Percentiles rank a stretch among this genome's conserved stretches.
Conservation (phyloP, 2,797 vertebrate species). For the Lutjanus argentimaculatus region DNA sequence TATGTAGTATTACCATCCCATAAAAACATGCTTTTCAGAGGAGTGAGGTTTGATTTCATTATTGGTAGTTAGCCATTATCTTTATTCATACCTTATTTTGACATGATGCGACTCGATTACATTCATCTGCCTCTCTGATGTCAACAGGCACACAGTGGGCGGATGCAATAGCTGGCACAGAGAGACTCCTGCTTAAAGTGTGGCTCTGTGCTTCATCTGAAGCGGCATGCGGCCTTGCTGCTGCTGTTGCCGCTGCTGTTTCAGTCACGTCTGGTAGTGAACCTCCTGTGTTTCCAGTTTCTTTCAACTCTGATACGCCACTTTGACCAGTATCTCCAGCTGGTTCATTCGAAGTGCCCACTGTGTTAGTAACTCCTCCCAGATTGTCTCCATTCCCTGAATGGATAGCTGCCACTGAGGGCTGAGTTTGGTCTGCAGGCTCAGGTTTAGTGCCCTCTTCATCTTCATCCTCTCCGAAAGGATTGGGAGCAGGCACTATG, state of each 20-base stretch:
- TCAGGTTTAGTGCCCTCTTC: constrained; percentile 17
- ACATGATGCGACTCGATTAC: constrained; percentile 62
- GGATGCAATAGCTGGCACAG: constrained; percentile 86
- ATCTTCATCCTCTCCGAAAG: constrained; percentile 63
- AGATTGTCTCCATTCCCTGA: background rate
- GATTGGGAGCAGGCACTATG: constrained; percentile 61
- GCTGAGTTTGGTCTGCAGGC: constrained; percentile 4
- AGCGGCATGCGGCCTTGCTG: background rate
- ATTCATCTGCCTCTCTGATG: constrained; percentile 56
- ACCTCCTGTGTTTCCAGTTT: background rate
- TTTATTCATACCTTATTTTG: constrained; percentile 70
- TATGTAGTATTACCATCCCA: background rate
- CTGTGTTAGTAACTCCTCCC: background rate
- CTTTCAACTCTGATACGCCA: background rate
- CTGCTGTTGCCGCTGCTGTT: constrained; percentile 3
- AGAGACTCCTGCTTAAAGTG: constrained; percentile 90
- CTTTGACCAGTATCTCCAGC: background rate
- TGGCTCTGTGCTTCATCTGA: constrained; percentile 51
- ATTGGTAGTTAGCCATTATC: background rate
- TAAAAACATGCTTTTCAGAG: background rate
- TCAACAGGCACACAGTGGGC: constrained; percentile 44
- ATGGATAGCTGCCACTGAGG: constrained; percentile 65
- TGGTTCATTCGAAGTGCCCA: background rate
- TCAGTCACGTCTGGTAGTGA: background rate
- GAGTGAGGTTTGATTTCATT: background rate